Percentiles rank a stretch among this genome's conserved stretches.
phyloP scores from a whole-genome alignment of 2,113 vertebrate species.

The Abramis brama region DNA sequence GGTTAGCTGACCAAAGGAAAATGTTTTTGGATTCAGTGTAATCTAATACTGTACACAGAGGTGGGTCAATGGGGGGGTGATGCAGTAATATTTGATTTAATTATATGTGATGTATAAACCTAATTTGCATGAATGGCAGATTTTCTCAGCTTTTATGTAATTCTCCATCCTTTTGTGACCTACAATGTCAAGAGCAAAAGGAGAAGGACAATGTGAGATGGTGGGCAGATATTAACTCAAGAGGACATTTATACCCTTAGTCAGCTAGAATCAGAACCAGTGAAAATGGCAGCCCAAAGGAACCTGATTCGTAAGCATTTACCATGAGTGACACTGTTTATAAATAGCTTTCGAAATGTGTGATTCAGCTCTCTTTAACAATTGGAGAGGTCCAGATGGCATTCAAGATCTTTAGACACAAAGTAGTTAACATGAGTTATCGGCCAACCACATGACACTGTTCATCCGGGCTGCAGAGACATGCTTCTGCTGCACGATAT shows the following conservation, averaged over 20 bases:
- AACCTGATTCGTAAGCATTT: conserved; percentile 44
- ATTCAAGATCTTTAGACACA: conserved; percentile 1
- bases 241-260: conserved; percentile 25
- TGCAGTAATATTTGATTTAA: neutral
- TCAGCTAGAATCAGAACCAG: conserved; percentile 40
- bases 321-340: conserved; percentile 22
- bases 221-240: conserved; percentile 21
- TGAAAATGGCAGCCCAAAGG: conserved; percentile 4
- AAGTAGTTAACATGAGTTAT: neutral
- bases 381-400: neutral
- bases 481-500: neutral
- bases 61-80: neutral
- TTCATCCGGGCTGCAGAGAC: conserved; percentile 18
- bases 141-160: neutral
- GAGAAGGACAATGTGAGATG: neutral
- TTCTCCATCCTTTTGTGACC: neutral
- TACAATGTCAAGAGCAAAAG: neutral
- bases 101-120: neutral
- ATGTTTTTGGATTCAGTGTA: neutral
- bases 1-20: neutral
- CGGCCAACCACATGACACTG: neutral
- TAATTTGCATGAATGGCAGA: neutral
- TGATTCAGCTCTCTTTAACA: conserved; percentile 20
- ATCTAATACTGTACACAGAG: neutral
- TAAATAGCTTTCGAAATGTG: conserved; percentile 25